These are phyloP conservation scores for Apotomis betuletana DNA, from an alignment of 2,888 invertebrate species.

Conservation along the genomic window DNA sequence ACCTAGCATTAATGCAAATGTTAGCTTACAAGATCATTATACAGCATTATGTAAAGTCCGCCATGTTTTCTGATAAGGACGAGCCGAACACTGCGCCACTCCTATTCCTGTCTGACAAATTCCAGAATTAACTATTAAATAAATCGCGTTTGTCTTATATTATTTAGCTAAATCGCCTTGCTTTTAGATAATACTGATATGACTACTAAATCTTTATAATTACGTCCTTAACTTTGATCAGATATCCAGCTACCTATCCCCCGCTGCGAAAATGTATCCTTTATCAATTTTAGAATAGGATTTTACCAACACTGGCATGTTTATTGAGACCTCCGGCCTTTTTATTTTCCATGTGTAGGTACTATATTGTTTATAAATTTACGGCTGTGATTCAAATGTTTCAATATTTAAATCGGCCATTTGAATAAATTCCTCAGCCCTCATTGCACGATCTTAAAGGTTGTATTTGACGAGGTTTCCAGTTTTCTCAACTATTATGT, in stretches of 20 bases:
- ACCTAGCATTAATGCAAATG: too few relatives aligned
- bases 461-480: conserved; percentile 41
- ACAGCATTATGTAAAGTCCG: too few relatives aligned
- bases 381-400: conserved; percentile 7
- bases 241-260: background rate
- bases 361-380: conserved; percentile 3
- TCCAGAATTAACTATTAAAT: too few relatives aligned
- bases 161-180: background rate
- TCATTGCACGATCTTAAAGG: conserved; percentile 42
- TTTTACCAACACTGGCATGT: conserved; percentile 14
- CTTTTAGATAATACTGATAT: too few relatives aligned
- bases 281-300: conserved; percentile 6
- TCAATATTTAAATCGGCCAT: conserved; percentile 11
- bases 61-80: too few relatives aligned
- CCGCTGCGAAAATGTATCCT: background rate
- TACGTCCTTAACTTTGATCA: background rate
- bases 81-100: too few relatives aligned
- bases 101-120: too few relatives aligned
- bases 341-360: background rate
- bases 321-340: conserved; percentile 5
- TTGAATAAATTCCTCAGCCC: conserved; percentile 20
- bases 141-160: background rate
- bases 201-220: background rate
- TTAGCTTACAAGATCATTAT: too few relatives aligned
- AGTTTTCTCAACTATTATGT: conserved; percentile 40